These are phyloP conservation scores for Phortica magna DNA, from an alignment of 2,888 invertebrate genomes.

Conservation along the genomic window DNA sequence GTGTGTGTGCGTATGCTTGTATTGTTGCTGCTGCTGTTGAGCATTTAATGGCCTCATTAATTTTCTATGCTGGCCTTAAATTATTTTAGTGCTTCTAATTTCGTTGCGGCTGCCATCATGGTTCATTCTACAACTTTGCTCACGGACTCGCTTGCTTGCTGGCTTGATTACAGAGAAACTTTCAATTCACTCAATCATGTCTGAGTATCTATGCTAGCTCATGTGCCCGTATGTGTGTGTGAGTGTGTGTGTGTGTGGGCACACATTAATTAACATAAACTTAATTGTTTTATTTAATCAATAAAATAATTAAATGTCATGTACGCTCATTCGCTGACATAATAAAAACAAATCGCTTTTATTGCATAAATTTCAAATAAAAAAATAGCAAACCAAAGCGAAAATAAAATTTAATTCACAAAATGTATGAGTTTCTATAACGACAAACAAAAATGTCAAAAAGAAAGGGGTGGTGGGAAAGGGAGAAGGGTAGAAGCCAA, in stretches of 20 bases:
- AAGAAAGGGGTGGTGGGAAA: not conserved
- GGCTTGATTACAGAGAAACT: slow-evolving; percentile 37
- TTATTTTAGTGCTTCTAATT: slow-evolving; percentile 40
- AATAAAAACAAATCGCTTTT: slow-evolving; percentile 72
- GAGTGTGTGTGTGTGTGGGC: slow-evolving; percentile 38
- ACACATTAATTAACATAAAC: slow-evolving; percentile 68
- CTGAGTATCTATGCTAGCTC: not conserved
- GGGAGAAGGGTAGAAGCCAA: not conserved
- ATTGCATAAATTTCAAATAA: slow-evolving; percentile 46
- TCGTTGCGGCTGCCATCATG: slow-evolving; percentile 20
- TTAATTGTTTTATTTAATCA: slow-evolving; percentile 74
- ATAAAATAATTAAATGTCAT: slow-evolving; percentile 73
- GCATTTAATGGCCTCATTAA: slow-evolving; percentile 73
- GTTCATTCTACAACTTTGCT: not conserved
- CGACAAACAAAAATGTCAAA: slow-evolving; percentile 4
- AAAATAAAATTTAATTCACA: not conserved
- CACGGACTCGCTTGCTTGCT: slow-evolving; percentile 12
- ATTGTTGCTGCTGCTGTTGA: slow-evolving; percentile 43
- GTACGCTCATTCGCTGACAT: slow-evolving; percentile 53
- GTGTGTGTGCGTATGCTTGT: slow-evolving; percentile 28
- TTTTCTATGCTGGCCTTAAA: slow-evolving; percentile 71
- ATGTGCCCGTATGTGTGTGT: too few species aligned
- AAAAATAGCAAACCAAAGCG: not conserved
- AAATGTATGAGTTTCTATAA: not conserved
- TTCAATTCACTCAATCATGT: not conserved